Evolutionary conservation across 2,888 invertebrate genomes (phyloP).

Genomic region (Microctonus brassicae): DNA sequence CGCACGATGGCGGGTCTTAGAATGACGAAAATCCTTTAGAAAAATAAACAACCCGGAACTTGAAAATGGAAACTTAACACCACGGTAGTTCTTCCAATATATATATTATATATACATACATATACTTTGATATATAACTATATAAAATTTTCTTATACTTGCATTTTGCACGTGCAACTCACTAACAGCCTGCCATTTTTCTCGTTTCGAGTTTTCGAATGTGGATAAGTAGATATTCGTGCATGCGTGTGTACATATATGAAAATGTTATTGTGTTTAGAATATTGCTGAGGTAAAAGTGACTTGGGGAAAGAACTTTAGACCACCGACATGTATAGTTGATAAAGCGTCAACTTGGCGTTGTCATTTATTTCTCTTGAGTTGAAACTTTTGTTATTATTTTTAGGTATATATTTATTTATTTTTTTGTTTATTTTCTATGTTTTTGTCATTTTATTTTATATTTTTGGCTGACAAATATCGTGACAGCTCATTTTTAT

Average conservation of each 20-base stretch:
- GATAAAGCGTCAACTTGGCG: neutral
- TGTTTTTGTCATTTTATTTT: neutral
- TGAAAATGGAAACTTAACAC: conserved; percentile 6
- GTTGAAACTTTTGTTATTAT: neutral
- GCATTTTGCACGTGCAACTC: neutral
- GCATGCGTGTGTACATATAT: neutral
- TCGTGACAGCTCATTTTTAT: too few species aligned
- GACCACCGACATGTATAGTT: neutral
- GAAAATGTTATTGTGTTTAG: neutral
- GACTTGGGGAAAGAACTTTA: conserved; percentile 5
- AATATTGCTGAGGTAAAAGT: neutral
- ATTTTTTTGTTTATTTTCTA: too few species aligned
- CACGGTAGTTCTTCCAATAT: neutral
- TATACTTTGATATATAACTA: neutral
- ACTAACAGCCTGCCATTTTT: conserved; percentile 14
- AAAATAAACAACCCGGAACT: conserved; percentile 28
- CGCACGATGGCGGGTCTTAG: neutral
- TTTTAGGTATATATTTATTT: neutral
- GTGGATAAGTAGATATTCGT: conserved; percentile 5
- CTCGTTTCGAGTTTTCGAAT: conserved; percentile 7
- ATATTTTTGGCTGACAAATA: neutral
- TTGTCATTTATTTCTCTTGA: neutral
- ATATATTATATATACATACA: neutral
- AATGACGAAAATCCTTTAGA: conserved; percentile 22
- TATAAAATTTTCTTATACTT: neutral